Evolutionary conservation across 2,113 vertebrate species (phyloP).

Genomic region (Mesitornis unicolor): DNA sequence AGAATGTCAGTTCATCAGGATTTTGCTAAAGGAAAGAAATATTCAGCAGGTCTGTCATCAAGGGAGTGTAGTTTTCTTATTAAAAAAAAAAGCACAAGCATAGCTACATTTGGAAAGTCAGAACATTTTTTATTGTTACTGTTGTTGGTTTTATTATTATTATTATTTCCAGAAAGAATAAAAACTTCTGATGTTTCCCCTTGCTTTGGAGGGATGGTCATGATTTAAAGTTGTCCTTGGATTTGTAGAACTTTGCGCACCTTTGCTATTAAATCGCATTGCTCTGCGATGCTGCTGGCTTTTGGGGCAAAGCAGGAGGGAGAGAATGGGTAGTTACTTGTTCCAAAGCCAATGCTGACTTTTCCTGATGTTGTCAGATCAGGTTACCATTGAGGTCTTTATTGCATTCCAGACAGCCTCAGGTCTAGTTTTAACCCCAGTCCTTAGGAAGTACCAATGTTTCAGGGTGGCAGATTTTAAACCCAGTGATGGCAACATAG

Average conservation of each 20-base stretch:
- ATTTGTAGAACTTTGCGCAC: not conserved
- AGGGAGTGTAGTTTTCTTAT: not conserved
- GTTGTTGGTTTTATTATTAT: not conserved
- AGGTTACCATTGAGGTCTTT: not conserved
- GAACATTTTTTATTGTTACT: not conserved
- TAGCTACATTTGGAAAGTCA: not conserved
- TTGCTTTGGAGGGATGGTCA: not conserved
- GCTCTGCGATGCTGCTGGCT: not conserved
- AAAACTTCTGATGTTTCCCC: not conserved
- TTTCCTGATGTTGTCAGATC: conserved; percentile 15
- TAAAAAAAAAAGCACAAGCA: not conserved
- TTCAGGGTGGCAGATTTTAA: not conserved
- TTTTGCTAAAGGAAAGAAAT: conserved; percentile 70
- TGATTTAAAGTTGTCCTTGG: not conserved
- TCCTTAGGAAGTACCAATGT: not conserved
- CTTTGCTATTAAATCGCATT: not conserved
- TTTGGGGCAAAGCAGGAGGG: not conserved
- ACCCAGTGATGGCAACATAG: fast-evolving
- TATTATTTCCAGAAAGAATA: not conserved
- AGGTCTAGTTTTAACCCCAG: not conserved
- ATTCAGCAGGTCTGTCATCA: conserved; percentile 47
- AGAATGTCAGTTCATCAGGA: conserved; percentile 59
- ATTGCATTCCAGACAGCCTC: not conserved
- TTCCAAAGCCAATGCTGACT: not conserved
- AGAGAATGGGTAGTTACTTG: not conserved